These are phyloP conservation scores for Leptodactylus fuscus DNA, from an alignment of 2,113 vertebrate genomes.

Conservation along the genomic window DNA sequence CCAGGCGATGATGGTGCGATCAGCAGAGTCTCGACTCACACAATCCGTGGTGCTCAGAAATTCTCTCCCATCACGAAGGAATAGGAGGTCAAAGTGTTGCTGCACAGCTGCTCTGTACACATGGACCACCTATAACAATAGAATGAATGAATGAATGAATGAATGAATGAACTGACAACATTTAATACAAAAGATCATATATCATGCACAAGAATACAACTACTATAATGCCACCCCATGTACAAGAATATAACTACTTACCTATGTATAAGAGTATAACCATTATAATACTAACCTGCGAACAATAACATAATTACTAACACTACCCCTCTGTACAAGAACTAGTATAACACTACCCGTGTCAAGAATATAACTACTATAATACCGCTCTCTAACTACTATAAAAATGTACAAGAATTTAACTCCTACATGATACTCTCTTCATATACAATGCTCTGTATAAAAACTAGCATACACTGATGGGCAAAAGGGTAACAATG, in stretches of 20 bases:
- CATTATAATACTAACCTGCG: neutral
- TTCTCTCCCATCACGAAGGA: conserved; percentile 84
- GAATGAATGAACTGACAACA: no score
- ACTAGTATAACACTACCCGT: no score
- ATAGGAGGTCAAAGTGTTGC: conserved; percentile 92
- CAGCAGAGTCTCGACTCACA: conserved; percentile 94
- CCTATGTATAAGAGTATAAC: neutral
- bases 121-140: conserved; percentile 74
- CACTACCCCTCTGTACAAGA: no score
- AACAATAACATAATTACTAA: no score
- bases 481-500: no score
- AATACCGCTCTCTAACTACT: neutral
- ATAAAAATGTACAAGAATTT: no score
- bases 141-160: no score
- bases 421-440: no score
- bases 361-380: conserved; percentile 7
- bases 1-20: conserved; percentile 94
- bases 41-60: conserved; percentile 93
- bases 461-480: no score
- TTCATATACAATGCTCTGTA: no score
- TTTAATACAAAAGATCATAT: no score
- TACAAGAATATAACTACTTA: neutral
- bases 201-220: neutral
- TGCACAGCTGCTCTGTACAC: conserved; percentile 90
- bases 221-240: neutral